Evolutionary conservation across 2,113 vertebrate species (phyloP).

Genomic region (Aegotheles bennettii): DNA sequence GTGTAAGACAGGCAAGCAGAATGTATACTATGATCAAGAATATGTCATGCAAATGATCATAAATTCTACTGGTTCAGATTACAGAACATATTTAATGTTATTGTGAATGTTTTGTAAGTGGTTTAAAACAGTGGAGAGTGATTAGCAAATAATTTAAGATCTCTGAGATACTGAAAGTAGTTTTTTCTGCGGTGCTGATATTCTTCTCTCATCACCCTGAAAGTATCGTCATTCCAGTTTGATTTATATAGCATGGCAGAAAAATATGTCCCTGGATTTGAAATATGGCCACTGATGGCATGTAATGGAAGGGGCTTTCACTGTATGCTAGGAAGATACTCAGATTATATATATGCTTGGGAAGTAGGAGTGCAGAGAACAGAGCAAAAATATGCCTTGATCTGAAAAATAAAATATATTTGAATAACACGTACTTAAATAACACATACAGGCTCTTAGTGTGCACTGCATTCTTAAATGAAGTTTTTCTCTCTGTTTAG

Average conservation of each 20-base stretch:
- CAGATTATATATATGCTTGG: not conserved
- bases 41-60: not conserved
- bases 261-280: not conserved
- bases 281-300: not conserved
- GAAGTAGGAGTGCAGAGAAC: not conserved
- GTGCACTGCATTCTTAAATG: not conserved
- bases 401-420: not conserved
- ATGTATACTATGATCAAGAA: not conserved
- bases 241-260: not conserved
- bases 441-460: not conserved
- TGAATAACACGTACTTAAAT: not conserved
- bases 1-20: not conserved
- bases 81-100: not conserved
- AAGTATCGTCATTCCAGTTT: conserved; percentile 25
- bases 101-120: not conserved
- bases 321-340: not conserved
- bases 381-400: not conserved
- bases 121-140: not conserved
- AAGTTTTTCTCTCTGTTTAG: not conserved
- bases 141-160: conserved; percentile 35
- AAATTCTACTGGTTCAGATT: not conserved
- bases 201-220: not conserved
- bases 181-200: not conserved
- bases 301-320: not conserved
- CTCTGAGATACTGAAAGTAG: not conserved